Conservation (phyloP, 2,888 invertebrate species). For the Drosophila seclusa region DNA sequence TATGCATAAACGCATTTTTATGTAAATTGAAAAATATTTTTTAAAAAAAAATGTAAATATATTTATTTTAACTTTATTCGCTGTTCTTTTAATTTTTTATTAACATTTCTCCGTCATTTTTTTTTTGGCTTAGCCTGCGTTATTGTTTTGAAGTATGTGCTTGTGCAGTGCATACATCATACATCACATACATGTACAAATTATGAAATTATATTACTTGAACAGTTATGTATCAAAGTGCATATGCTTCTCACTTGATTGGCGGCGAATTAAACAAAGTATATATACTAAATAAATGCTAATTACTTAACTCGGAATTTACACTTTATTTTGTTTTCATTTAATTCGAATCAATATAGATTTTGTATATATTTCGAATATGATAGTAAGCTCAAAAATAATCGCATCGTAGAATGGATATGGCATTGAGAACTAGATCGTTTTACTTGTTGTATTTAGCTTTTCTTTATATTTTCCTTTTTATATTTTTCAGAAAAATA, state of each 20-base stretch:
- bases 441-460: neutral
- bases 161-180: neutral
- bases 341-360: neutral
- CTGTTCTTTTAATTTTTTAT: slow-evolving; percentile 9
- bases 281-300: neutral
- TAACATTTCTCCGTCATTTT: neutral
- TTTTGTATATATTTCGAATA: neutral
- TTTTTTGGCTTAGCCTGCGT: neutral
- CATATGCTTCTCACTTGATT: neutral
- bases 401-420: no score
- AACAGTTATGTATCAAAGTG: neutral
- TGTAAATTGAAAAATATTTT: slow-evolving; percentile 73
- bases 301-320: neutral
- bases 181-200: neutral
- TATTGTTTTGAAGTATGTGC: neutral
- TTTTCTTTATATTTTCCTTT: no score
- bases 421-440: neutral
- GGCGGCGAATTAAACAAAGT: neutral
- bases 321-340: neutral
- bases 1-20: slow-evolving; percentile 79
- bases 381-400: no score
- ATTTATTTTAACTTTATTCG: slow-evolving; percentile 18
- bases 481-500: neutral
- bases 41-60: slow-evolving; percentile 4
- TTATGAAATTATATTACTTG: neutral